These are phyloP conservation scores for Sorex fumeus DNA, from an alignment of 2,113 vertebrate species.

Conservation along the genomic window DNA sequence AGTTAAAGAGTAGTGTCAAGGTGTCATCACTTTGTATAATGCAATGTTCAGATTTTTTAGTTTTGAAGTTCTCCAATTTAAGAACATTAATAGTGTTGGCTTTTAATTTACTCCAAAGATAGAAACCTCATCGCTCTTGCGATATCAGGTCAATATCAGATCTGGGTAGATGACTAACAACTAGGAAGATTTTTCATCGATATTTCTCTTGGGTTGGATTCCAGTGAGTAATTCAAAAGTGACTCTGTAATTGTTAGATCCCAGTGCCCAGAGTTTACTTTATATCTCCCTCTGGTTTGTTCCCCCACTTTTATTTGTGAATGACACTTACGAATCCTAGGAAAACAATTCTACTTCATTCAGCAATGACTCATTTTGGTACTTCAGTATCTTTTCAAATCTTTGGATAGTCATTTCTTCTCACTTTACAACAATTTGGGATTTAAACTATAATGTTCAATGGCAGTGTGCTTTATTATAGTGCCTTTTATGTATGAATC, in stretches of 20 bases:
- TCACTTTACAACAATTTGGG: slow-evolving; percentile 55
- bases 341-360: not conserved
- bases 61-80: not conserved
- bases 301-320: not conserved
- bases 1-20: not conserved
- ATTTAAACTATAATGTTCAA: slow-evolving; percentile 3
- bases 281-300: not conserved
- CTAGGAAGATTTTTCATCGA: not conserved
- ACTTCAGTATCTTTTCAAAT: not conserved
- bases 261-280: not conserved
- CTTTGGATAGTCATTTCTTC: slow-evolving; percentile 21
- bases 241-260: not conserved
- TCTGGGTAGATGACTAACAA: not conserved
- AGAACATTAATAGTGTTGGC: not conserved
- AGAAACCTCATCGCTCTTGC: not conserved
- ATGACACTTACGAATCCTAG: not conserved
- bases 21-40: not conserved
- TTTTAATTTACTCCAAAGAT: not conserved
- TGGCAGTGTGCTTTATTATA: slow-evolving; percentile 51
- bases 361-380: not conserved
- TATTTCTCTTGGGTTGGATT: not conserved
- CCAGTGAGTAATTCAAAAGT: not conserved
- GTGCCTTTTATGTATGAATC: slow-evolving; percentile 79
- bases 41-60: slow-evolving; percentile 4
- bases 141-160: not conserved